These are phyloP conservation scores for Murina feae DNA, from an alignment of 2,113 vertebrate genomes.

Conservation along the genomic window DNA sequence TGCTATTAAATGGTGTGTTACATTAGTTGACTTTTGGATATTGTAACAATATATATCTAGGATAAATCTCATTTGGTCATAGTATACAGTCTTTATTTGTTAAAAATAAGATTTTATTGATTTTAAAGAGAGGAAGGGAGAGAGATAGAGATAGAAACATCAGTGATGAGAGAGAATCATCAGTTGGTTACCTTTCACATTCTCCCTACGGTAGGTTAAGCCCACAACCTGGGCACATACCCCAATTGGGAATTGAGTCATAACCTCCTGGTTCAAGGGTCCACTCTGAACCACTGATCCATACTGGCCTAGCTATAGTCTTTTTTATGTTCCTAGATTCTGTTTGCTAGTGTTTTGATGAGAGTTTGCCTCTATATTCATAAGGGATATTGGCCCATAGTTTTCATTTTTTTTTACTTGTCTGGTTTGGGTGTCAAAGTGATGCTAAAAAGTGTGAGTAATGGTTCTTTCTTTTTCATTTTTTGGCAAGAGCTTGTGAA, in stretches of 20 bases:
- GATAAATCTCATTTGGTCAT: not conserved
- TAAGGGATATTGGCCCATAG: not conserved
- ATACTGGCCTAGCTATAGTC: no score
- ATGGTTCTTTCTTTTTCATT: not conserved
- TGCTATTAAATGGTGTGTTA: not conserved
- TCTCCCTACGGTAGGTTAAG: no score
- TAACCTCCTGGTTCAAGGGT: no score
- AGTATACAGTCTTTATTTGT: not conserved
- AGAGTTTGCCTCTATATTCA: not conserved
- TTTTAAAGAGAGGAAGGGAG: no score
- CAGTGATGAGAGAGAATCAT: no score
- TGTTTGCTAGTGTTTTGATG: not conserved
- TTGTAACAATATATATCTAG: not conserved
- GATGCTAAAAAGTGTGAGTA: not conserved
- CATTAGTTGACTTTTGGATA: not conserved
- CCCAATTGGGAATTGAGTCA: no score
- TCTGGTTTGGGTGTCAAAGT: not conserved
- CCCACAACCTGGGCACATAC: no score
- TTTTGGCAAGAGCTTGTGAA: not conserved
- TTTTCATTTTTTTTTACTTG: not conserved
- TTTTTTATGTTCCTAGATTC: not conserved
- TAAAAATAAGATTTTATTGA: no score
- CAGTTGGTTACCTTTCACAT: no score
- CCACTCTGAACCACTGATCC: no score
- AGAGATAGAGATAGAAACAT: no score